phyloP scores from a whole-genome alignment of 2,113 vertebrate genomes.

The Sula dactylatra region DNA sequence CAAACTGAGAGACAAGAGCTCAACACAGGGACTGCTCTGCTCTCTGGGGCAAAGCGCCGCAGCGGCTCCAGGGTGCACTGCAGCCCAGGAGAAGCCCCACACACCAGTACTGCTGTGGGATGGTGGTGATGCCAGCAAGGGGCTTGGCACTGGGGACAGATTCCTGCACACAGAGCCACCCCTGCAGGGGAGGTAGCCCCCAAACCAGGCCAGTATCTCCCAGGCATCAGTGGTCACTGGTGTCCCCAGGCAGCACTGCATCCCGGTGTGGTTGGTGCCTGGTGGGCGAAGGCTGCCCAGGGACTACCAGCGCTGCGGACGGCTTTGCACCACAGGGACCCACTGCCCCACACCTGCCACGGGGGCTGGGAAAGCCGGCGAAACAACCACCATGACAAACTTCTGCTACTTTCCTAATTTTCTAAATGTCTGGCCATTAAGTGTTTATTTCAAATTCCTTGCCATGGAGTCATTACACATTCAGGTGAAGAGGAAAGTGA shows the following conservation, averaged over 20 bases:
- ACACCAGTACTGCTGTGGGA: not conserved
- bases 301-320: fast-evolving
- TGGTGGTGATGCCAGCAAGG: not conserved
- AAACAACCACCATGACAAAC: not conserved
- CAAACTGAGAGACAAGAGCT: conserved; percentile 29
- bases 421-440: conserved; percentile 9
- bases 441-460: conserved; percentile 33
- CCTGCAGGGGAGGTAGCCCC: not conserved
- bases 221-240: fast-evolving
- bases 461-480: conserved; percentile 52
- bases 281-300: not conserved
- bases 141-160: not conserved
- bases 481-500: conserved; percentile 62
- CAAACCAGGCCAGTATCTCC: not conserved
- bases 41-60: not conserved
- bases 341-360: not conserved
- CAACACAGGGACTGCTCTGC: not conserved
- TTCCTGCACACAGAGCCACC: not conserved
- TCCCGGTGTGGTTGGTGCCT: fast-evolving
- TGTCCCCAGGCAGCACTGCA: not conserved
- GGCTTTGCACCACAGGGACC: not conserved
- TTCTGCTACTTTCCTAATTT: not conserved
- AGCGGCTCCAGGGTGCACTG: not conserved
- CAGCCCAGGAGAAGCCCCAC: not conserved
- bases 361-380: fast-evolving